phyloP scores from a whole-genome alignment of 2,113 vertebrate species.

The Corythaeola cristata region DNA sequence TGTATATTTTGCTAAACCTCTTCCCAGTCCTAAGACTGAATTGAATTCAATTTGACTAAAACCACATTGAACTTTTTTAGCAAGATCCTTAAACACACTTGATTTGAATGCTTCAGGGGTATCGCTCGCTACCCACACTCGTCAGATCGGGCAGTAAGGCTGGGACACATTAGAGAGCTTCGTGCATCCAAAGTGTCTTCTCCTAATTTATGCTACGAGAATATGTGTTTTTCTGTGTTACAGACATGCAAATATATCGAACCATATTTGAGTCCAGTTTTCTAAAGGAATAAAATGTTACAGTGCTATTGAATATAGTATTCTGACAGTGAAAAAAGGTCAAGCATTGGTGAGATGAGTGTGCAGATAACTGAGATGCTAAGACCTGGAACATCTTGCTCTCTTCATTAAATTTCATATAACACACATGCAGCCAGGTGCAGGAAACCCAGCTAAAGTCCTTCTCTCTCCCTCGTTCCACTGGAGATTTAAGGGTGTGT shows the following conservation, averaged over 20 bases:
- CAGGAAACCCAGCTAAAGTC: background rate
- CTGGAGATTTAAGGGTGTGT: background rate
- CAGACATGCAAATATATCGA: background rate
- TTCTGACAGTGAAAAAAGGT: background rate
- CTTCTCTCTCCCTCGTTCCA: background rate
- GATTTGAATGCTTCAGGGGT: background rate
- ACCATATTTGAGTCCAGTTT: background rate
- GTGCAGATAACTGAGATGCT: background rate
- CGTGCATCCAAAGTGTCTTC: background rate
- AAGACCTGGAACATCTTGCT: background rate
- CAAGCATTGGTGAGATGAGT: background rate
- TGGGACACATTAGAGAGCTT: background rate
- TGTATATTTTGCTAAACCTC: background rate
- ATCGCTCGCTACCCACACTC: background rate
- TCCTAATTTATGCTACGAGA: fast-evolving
- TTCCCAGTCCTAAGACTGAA: background rate
- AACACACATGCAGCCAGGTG: background rate
- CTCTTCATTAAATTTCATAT: background rate
- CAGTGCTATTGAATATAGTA: background rate
- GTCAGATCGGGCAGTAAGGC: background rate
- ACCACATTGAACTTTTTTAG: background rate
- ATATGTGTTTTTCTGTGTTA: background rate
- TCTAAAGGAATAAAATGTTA: background rate
- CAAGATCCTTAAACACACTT: background rate
- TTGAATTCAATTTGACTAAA: background rate